Evolutionary conservation across 1,140 invertebrate species (phyloP), one percentile per base, ranked within the genome.

Genomic region (Rhagoletis pomonella): DNA sequence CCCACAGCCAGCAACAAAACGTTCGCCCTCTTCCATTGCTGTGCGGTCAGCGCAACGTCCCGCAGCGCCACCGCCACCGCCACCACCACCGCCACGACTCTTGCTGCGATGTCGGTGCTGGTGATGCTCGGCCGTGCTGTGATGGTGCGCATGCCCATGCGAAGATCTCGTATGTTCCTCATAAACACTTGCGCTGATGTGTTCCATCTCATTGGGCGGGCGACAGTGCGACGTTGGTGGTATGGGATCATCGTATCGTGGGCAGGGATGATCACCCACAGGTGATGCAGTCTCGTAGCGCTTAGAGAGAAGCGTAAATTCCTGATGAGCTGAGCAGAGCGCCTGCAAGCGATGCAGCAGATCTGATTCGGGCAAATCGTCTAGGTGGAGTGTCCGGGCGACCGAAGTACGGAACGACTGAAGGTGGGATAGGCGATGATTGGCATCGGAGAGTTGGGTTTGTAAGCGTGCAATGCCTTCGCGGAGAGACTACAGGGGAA

Each of bases 381-480:
- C 87, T 29, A 93, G 81, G 69, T 93, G 92, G 19, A 96, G 89
- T 39, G 96, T 94, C 90, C 96, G 95, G n/a, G 95, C 95, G 3
- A 96, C 94, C 1, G 95, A 96, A 81, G 94, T 94, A 86, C 95
- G 94, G 90, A 97, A 96, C 90, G 95, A 96, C 88, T 95, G 95
- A 19, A 97, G 91, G 89, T 97, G 96, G 9, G 95, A 95, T 90
- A 97, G 96, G 77, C 96, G 94, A 85, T 96, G 94, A 89, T 95
- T 96, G 42, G 95, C 94, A 89, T 97, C 96, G 12, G 95, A 94
- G 4, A 97, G 93, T 88, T 94, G 95, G 69, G 96, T 95, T 90
- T 97, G 97, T 4, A 96, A 93, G 73, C 96, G 94, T 0, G 95
- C 94, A 4, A 97, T 90, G 90, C 97, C 97, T 73, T 97, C 96